A percentile compares a stretch with the other conserved stretches of the same genome.
These are phyloP conservation scores for Ctenosaura bakeri DNA, from an alignment of 2,797 vertebrate species.

Conservation along the genomic window DNA sequence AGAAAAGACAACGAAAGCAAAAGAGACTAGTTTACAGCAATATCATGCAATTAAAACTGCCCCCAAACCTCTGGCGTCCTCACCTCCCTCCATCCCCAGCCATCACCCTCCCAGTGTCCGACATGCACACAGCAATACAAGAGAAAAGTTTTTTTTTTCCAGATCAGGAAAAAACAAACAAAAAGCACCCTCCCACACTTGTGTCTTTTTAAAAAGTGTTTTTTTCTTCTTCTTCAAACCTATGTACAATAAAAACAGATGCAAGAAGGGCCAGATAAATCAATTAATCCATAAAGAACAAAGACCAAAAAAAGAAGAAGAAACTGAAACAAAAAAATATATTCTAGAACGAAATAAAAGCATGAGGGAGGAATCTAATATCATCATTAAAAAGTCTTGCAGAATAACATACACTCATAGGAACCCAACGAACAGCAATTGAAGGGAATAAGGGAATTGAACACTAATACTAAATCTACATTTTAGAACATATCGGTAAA, in stretches of 20 bases:
- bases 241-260: slow-evolving; percentile 90
- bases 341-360: neutral
- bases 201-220: slow-evolving; percentile 69
- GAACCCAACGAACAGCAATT: slow-evolving; percentile 92
- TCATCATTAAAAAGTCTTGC: slow-evolving; percentile 79
- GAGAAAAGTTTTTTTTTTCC: slow-evolving; percentile 79
- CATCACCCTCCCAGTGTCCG: slow-evolving; percentile 78
- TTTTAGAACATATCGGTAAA: slow-evolving; percentile 91
- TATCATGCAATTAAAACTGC: slow-evolving; percentile 94
- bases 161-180: slow-evolving; percentile 79
- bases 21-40: slow-evolving; percentile 89
- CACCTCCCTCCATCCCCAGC: slow-evolving; percentile 69
- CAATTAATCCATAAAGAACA: slow-evolving; percentile 63
- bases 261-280: slow-evolving; percentile 65
- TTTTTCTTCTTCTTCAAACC: slow-evolving; percentile 75
- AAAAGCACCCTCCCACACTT: slow-evolving; percentile 71
- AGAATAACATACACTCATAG: slow-evolving; percentile 88
- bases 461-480: slow-evolving; percentile 93
- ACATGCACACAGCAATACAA: slow-evolving; percentile 91
- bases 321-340: slow-evolving; percentile 50
- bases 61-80: slow-evolving; percentile 72
- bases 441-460: slow-evolving; percentile 88
- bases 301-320: slow-evolving; percentile 64
- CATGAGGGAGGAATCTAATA: slow-evolving; percentile 59
- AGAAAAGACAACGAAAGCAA: slow-evolving; percentile 82